A percentile compares a stretch with the other conserved stretches of the same genome.
Evolutionary conservation across 1,140 invertebrate genomes (phyloP).

Genomic region (Halictus rubicundus): DNA sequence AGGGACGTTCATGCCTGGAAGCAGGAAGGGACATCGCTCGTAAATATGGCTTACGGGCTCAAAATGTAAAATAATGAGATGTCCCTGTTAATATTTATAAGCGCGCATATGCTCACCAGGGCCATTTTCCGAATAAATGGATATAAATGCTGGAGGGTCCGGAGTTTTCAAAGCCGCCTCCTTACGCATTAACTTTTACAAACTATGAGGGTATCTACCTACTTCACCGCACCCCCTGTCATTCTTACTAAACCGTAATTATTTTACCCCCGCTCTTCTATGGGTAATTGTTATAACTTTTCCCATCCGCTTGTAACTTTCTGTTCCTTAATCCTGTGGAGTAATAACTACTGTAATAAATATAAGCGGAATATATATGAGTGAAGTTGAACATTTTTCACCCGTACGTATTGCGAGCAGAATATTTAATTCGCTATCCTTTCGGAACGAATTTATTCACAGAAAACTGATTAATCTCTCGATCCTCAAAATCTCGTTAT

Average conservation of each 20-base stretch:
- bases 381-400: too few relatives aligned
- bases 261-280: neutral
- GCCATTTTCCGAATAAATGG: slow-evolving; percentile 51
- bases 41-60: slow-evolving; percentile 73
- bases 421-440: too few relatives aligned
- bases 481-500: too few relatives aligned
- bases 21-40: slow-evolving; percentile 51
- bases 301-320: too few relatives aligned
- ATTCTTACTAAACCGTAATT: neutral
- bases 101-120: slow-evolving; percentile 31
- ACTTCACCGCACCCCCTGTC: too few relatives aligned
- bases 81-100: slow-evolving; percentile 70
- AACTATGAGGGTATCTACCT: neutral
- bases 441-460: too few relatives aligned
- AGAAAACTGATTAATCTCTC: too few relatives aligned
- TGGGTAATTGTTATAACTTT: neutral
- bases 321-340: neutral
- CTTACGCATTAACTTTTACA: neutral
- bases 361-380: too few relatives aligned
- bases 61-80: slow-evolving; percentile 73
- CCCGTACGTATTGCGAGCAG: too few relatives aligned
- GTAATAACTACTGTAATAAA: too few relatives aligned
- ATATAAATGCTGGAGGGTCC: slow-evolving; percentile 30
- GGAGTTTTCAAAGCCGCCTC: neutral
- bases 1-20: slow-evolving; percentile 63